These are phyloP conservation scores for Cladorhizidae sp. DNA, from an alignment of 37 sponge, comb jelly and placozoan genomes.

Conservation along the genomic window DNA sequence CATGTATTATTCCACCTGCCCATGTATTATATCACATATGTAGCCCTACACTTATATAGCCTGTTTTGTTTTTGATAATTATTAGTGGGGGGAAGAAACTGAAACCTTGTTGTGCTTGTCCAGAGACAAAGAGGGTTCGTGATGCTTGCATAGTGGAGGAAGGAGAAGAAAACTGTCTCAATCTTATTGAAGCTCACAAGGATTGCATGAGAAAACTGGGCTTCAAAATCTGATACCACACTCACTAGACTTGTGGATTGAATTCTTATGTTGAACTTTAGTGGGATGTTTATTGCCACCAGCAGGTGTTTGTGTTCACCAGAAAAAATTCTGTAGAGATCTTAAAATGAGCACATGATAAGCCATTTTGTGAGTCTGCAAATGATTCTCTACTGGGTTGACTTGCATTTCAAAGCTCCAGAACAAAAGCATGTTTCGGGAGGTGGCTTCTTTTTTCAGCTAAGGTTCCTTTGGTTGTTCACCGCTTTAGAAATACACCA, in stretches of 20 bases:
- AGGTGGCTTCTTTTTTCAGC: no score
- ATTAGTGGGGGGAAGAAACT: conserved; percentile 63
- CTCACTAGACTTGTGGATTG: not conserved
- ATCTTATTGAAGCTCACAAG: conserved; percentile 92
- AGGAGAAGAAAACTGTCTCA: conserved; percentile 87
- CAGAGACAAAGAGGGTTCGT: conserved; percentile 86
- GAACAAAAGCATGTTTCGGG: no score
- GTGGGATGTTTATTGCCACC: not conserved
- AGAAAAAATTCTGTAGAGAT: no score
- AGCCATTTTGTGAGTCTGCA: no score
- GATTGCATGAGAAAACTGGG: conserved; percentile 87
- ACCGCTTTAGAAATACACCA: no score
- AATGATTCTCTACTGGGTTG: no score
- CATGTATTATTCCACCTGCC: no score
- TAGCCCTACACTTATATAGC: no score
- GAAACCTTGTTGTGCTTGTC: conserved; percentile 97
- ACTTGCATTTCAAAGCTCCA: no score
- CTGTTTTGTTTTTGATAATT: not conserved
- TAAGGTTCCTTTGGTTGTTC: no score
- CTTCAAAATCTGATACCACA: conserved; percentile 68
- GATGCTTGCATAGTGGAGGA: conserved; percentile 89
- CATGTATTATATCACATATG: no score
- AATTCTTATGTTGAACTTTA: not conserved
- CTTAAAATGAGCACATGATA: no score
- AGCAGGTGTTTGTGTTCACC: not conserved